Evolutionary conservation across 2,113 vertebrate species (phyloP).

Genomic region (Xyrauchen texanus): DNA sequence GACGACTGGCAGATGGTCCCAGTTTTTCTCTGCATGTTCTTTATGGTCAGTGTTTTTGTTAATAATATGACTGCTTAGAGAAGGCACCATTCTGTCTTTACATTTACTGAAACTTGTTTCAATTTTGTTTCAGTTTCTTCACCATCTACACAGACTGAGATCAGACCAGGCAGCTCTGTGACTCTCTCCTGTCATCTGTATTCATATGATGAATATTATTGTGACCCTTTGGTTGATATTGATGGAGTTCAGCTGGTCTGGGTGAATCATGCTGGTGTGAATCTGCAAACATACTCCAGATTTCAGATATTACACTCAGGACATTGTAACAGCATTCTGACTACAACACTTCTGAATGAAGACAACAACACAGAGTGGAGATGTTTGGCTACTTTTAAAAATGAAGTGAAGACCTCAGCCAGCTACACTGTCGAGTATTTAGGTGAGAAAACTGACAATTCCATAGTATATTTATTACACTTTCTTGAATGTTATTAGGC

Average conservation of each 20-base stretch:
- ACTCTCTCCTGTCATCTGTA: neutral
- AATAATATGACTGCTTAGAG: too few relatives aligned
- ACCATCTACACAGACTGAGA: neutral
- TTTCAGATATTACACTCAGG: neutral
- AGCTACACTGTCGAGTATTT: neutral
- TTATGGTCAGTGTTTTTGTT: neutral
- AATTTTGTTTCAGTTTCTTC: neutral
- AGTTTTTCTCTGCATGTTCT: slow-evolving; percentile 8
- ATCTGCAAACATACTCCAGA: neutral
- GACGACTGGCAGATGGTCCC: neutral
- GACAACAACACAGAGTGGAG: neutral
- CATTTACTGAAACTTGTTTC: too few relatives aligned
- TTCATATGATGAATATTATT: neutral
- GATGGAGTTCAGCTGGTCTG: neutral
- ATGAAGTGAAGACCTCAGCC: neutral
- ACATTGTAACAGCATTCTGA: neutral
- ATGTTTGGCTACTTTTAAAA: neutral
- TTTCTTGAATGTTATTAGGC: too few relatives aligned
- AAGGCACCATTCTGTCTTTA: too few relatives aligned
- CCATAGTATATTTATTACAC: neutral
- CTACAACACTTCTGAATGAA: neutral
- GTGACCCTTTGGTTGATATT: neutral
- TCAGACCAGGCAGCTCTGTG: slow-evolving; percentile 5
- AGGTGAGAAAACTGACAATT: neutral
- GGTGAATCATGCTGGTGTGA: neutral